Evolutionary conservation across 2,888 invertebrate species (phyloP), one percentile per base, ranked within the genome.

Genomic region (Bedellia somnulentella): DNA sequence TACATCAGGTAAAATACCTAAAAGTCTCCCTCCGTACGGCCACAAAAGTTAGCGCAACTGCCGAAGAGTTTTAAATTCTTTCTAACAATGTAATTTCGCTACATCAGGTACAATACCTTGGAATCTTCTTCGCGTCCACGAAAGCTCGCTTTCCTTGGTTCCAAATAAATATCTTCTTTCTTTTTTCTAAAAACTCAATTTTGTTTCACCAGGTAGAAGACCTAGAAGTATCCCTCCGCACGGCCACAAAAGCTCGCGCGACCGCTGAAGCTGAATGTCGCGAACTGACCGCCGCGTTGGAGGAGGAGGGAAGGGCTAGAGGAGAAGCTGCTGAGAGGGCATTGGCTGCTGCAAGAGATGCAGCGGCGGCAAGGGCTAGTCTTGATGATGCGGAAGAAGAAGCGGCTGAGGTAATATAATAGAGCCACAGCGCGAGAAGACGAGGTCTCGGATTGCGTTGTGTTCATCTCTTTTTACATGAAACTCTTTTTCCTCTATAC

Each of bases 361-460:
- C 89, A 10, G 80, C 86, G 11, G 91, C 93, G 32, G 68, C 93
- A 9, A 81, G 91, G 42, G 86, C 87, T 5, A 89, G 89, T 56
- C 77, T 94, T 10, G 95, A 96, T 47, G 96, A 96, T 52, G 91
- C 92, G 28, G 95, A 96, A 56, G 95, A 96, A 49, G 94, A 96
- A 56, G 79, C 93, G 32, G 86, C 89, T 0, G 92, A 93, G 62
- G 80, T 81, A 46, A 18, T 8, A 32, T 28, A 9, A 9, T 29
- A 25, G 13, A 9, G n/a, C 23, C 9, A 5, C 23, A 9, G 23
- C 23, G n/a, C 23, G 5, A 23, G 23, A 4, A 23, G n/a, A 23
- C n/a, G 23, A 23, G 6, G 23, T 11, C n/a, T 9, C 23, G 5
- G 23, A 23, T 4, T 11, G 23, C 6, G 23, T 11, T n/a, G n/a